Base-by-base conservation (phyloP, 2,797 vertebrate species). In the Chaetodon trifasciatus region DNA sequence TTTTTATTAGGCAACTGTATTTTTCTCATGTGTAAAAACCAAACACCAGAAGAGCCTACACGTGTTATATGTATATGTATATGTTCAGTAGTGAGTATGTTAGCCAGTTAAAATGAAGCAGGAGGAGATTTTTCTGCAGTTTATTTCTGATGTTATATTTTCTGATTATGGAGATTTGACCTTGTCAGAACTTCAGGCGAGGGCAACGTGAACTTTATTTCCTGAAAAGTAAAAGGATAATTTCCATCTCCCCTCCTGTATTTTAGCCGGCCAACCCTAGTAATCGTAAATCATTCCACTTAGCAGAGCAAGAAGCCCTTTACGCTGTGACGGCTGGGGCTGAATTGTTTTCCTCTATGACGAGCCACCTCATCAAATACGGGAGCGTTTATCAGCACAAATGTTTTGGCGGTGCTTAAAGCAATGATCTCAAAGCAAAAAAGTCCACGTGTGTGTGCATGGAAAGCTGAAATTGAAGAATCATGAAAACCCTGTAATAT, bases 251-350 rank as follows among this genome's bases (percentile, higher is more conserved):
- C 16, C n/a, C 16, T 67, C 62, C 46, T 47, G 24, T 74, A 16
- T 49, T 81, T 79, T 47, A 60, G n/a, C 28, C 3, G 9, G 66
- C 74, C 7, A 39, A 70, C 76, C 47, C 56, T 53, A 15, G 73
- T 44, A 17, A 65, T 62, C n/a, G 47, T 6, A 8, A 57, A 73
- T 71, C 53, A 74, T 88, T 84, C 56, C 77, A 66, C 66, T 62
- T 39, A 35, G 81, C 8, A 13, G 52, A 84, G 81, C 70, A 65
- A 61, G 66, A 74, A 65, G 78, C 71, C 81, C 55, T 84, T 75
- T 8, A 63, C 12, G 8, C 67, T 49, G 13, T 35, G 8, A 32
- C 53, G 12, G 67, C 71, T 32, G 68, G 21, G 66, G 70, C 37
- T 58, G 70, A 82, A 63, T 50, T 17, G 4, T 52, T 13, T 61